These are phyloP conservation scores for Pollenia griseotomentosa DNA, from an alignment of 2,888 invertebrate genomes.

Conservation along the genomic window DNA sequence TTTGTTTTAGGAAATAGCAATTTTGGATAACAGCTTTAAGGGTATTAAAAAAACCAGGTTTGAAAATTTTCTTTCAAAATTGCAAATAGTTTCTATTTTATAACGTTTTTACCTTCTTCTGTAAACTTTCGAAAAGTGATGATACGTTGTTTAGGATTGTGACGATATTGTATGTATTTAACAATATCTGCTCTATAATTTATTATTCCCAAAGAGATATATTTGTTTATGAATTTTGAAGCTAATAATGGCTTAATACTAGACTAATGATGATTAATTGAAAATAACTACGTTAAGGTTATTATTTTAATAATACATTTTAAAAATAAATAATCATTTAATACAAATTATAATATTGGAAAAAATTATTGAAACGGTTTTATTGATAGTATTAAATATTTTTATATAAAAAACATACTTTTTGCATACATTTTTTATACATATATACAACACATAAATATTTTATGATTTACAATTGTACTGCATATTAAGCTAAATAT, in stretches of 20 bases:
- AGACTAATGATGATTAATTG: slow-evolving; percentile 58
- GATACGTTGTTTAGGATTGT: background rate
- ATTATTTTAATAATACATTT: slow-evolving; percentile 71
- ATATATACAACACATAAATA: slow-evolving; percentile 24
- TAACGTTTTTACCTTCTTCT: too few relatives aligned
- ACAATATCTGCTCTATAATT: background rate
- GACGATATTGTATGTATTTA: too few relatives aligned
- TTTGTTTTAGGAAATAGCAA: background rate
- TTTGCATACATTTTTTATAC: slow-evolving; percentile 29
- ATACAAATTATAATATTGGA: slow-evolving; percentile 61
- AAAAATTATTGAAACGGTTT: slow-evolving; percentile 60
- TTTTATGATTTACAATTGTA: slow-evolving; percentile 65
- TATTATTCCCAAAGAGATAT: slow-evolving; percentile 17
- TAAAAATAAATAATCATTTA: slow-evolving; percentile 72
- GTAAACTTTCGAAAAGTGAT: too few relatives aligned
- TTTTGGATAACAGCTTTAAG: background rate
- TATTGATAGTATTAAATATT: slow-evolving; percentile 30
- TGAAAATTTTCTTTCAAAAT: too few relatives aligned
- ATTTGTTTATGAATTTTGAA: slow-evolving; percentile 65
- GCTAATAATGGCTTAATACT: slow-evolving; percentile 69
- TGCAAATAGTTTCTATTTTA: too few relatives aligned
- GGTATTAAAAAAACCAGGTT: background rate
- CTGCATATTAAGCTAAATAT: slow-evolving; percentile 66
- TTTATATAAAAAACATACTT: slow-evolving; percentile 56
- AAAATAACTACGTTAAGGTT: slow-evolving; percentile 59